Conservation (phyloP, 2,113 vertebrate species). For the Solea senegalensis region DNA sequence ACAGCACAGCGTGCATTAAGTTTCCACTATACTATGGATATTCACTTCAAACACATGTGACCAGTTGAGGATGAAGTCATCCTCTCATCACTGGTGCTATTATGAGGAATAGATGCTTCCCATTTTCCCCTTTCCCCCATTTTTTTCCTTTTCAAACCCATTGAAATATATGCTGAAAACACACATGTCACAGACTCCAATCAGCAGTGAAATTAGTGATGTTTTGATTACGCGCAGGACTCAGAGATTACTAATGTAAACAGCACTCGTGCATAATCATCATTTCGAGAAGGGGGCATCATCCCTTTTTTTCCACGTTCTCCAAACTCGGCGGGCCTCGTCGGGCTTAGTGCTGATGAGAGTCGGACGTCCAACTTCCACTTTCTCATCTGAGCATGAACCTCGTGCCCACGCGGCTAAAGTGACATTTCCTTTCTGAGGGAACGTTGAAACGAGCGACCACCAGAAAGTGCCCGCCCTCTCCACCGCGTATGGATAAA, state of each 20-base stretch:
- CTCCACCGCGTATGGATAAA: background rate
- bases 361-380: slow-evolving; percentile 71
- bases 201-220: slow-evolving; percentile 73
- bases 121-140: slow-evolving; percentile 23
- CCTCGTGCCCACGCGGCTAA: slow-evolving; percentile 23
- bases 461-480: slow-evolving; percentile 21
- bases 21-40: slow-evolving; percentile 58
- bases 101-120: slow-evolving; percentile 54
- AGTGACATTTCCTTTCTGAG: slow-evolving; percentile 47
- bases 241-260: slow-evolving; percentile 73
- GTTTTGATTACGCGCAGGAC: slow-evolving; percentile 67
- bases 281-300: slow-evolving; percentile 59
- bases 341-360: slow-evolving; percentile 72
- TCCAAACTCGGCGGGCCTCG: slow-evolving; percentile 57
- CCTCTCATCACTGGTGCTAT: slow-evolving; percentile 61
- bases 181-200: slow-evolving; percentile 75
- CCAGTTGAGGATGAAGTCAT: slow-evolving; percentile 61
- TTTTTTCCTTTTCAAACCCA: slow-evolving; percentile 46
- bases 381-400: slow-evolving; percentile 59
- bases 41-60: slow-evolving; percentile 60
- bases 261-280: slow-evolving; percentile 67
- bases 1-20: slow-evolving; percentile 28
- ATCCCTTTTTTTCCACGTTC: slow-evolving; percentile 64
- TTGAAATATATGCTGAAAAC: slow-evolving; percentile 50
- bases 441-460: slow-evolving; percentile 14